A percentile compares a stretch with the other conserved stretches of the same genome.
Evolutionary conservation across 2,888 invertebrate genomes (phyloP).

Genomic region (Tenthredo distinguenda): DNA sequence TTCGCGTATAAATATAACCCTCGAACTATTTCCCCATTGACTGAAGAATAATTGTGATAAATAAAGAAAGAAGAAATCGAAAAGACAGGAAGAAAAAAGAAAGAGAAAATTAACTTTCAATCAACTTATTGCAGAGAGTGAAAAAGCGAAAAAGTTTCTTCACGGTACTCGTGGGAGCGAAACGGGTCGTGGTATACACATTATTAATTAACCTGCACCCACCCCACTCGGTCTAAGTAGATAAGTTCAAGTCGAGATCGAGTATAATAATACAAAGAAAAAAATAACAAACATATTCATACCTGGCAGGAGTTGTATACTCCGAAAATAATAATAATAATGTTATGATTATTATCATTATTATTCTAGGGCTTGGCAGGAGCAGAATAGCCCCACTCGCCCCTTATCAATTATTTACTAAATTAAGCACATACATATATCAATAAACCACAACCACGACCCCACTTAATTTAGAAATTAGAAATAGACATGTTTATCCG

Average conservation of each 20-base stretch:
- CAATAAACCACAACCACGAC: neutral
- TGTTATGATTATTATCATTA: neutral
- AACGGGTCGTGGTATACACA: neutral
- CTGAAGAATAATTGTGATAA: neutral
- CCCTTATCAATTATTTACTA: slow-evolving; percentile 14
- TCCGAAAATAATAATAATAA: neutral
- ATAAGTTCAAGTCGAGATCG: neutral
- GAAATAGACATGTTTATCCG: neutral
- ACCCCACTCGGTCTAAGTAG: neutral
- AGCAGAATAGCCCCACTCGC: no score
- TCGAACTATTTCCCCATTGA: no score
- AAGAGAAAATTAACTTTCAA: neutral
- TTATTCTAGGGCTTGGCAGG: no score
- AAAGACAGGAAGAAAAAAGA: neutral
- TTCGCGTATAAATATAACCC: no score
- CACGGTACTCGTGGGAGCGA: neutral
- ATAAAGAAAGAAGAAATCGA: neutral
- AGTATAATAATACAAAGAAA: neutral
- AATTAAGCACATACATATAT: slow-evolving; percentile 27
- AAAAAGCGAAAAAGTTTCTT: neutral
- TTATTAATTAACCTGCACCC: neutral
- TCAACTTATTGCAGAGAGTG: neutral
- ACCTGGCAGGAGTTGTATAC: neutral
- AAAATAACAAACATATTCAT: neutral
- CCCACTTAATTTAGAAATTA: neutral